These are phyloP conservation scores for Heliconius charithonia DNA, from an alignment of 2,888 invertebrate genomes.

Conservation along the genomic window DNA sequence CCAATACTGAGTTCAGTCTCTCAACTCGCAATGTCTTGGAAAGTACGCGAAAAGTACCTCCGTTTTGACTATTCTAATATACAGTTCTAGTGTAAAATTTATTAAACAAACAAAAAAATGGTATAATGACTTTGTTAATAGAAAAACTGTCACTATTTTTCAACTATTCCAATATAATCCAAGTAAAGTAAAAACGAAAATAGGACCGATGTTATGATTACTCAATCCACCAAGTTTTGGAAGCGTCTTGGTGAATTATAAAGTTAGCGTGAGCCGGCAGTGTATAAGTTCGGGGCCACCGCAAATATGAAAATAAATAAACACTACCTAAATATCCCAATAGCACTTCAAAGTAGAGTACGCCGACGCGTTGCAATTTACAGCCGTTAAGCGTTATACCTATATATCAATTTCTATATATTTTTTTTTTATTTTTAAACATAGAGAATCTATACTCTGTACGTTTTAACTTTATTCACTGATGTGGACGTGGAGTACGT, in stretches of 20 bases:
- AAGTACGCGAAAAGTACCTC: no score
- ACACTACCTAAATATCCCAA: slow-evolving; percentile 76
- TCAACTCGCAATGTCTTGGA: no score
- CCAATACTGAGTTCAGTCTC: no score
- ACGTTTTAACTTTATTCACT: background rate
- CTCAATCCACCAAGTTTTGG: slow-evolving; percentile 30
- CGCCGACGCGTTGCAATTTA: slow-evolving; percentile 40
- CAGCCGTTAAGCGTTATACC: slow-evolving; percentile 3
- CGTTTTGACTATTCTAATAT: no score
- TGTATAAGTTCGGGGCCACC: slow-evolving; percentile 73
- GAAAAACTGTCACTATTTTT: background rate
- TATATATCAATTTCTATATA: background rate
- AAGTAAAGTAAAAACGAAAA: background rate
- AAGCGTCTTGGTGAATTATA: slow-evolving; percentile 55
- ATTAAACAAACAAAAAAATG: no score
- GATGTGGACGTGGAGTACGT: no score
- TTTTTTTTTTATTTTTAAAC: background rate
- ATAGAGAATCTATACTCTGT: background rate
- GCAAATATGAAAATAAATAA: slow-evolving; percentile 80
- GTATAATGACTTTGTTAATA: background rate
- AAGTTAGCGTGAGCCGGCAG: slow-evolving; percentile 60
- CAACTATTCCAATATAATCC: background rate
- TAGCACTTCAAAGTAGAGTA: slow-evolving; percentile 77
- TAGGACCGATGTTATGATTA: slow-evolving; percentile 26
- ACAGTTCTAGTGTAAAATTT: no score